A percentile compares a stretch with the other conserved stretches of the same genome.
phyloP scores from a whole-genome alignment of 2,888 invertebrate species.

The Empis livida region DNA sequence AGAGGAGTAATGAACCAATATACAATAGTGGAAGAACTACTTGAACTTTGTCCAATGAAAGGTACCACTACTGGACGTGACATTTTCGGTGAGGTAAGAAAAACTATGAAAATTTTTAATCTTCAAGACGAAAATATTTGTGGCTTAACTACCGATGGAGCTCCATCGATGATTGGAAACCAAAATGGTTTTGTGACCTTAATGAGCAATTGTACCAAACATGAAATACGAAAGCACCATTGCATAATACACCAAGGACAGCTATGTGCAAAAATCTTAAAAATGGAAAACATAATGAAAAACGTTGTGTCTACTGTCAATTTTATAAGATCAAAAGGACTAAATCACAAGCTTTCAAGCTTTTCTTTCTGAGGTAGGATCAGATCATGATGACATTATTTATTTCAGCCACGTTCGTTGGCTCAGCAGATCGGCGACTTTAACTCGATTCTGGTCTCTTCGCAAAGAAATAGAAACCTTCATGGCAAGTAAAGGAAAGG shows the following conservation, averaged over 20 bases:
- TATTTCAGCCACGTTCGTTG: not conserved
- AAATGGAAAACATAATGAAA: constrained; percentile 1
- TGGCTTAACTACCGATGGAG: not conserved
- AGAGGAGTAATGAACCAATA: not conserved
- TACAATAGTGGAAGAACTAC: not conserved
- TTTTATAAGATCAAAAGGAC: constrained; percentile 2
- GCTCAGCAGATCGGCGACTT: constrained; percentile 1
- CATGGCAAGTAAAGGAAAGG: not conserved
- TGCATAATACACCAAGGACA: not conserved
- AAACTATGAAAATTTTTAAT: not conserved
- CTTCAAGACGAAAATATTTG: not conserved
- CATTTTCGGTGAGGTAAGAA: not conserved
- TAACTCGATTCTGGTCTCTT: not conserved
- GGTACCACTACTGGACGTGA: not conserved
- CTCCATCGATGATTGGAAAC: not conserved
- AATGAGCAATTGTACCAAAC: not conserved
- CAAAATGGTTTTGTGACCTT: constrained; percentile 1
- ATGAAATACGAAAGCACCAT: not conserved
- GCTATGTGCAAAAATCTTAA: too few species aligned
- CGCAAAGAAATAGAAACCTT: constrained; percentile 1
- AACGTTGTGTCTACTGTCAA: not conserved
- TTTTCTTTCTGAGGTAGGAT: not conserved
- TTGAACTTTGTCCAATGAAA: not conserved
- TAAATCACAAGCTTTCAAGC: not conserved
- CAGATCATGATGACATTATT: constrained; percentile 1